Evolutionary conservation across 2,888 invertebrate species (phyloP), one percentile per base, ranked within the genome.

Genomic region (Ganaspis brasiliensis): DNA sequence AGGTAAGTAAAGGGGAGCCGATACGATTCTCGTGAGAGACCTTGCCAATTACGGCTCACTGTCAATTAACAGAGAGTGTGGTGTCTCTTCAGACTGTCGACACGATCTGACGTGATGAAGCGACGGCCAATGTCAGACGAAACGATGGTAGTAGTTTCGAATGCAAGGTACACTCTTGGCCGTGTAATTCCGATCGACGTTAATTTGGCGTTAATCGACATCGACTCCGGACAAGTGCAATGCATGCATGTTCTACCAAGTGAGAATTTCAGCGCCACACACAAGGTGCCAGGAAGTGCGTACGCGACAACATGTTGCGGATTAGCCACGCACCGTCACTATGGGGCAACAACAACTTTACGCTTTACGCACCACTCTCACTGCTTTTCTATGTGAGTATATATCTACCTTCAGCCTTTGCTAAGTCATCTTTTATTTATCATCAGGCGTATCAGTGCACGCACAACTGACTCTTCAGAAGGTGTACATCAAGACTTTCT

Each of bases 271-370:
- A 67, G 40, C 21, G 45, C 24, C 4, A 40, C 67, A 40, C 67
- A 67, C 52, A 63, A 55, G 56, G 67, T 49, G 40, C n/a, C 76
- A 56, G 77, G 75, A 75, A 75, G 71, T 63, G 61, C 75, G 77
- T 72, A 72, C 37, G 40, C 37, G 73, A 67, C 67, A 63, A 24
- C 26, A 55, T 77, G 70, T 40, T 40, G 37, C 40, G 63, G 52
- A 79, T 77, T 75, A 77, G 74, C 59, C 71, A 37, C 73, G 72
- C 70, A 57, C 24, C 21, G 24, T 67, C 78, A 61, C 59, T 56
- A 37, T 24, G 71, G 67, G 55, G n/a, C 49, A 40, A 19, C 56
- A 76, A 74, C 55, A 77, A 79, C 79, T 85, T 85, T 73, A 82
- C 76, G 75, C 76, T 82, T 59, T 63, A 79, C 78, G 82, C 79